Conservation (phyloP, 2,888 invertebrate genomes). For the Paralinhomoeus sp. region DNA sequence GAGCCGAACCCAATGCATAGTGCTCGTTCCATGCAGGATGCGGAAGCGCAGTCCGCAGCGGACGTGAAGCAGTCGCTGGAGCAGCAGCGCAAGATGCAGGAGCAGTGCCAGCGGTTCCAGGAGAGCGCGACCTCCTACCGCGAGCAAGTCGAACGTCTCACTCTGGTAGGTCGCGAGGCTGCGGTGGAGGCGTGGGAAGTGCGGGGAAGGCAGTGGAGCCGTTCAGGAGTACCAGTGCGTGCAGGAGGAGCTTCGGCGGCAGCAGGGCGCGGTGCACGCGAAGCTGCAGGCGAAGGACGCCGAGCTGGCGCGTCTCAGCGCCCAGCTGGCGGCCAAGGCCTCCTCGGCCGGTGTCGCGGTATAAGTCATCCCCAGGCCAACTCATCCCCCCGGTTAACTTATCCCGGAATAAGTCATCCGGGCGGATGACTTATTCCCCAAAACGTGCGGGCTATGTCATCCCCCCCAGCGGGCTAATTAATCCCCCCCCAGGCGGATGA, state of each 20-base stretch:
- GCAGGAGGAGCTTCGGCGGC: slow-evolving; percentile 35
- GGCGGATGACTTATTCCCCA: too few species aligned
- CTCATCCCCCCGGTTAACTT: too few species aligned
- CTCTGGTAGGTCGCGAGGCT: slow-evolving; percentile 2
- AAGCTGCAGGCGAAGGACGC: slow-evolving; percentile 36
- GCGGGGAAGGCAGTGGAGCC: neutral
- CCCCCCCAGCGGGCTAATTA: too few species aligned
- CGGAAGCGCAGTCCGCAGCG: slow-evolving; percentile 4
- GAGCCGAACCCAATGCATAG: neutral
- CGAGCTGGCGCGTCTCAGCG: slow-evolving; percentile 37
- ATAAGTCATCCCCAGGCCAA: too few species aligned
- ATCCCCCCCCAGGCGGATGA: too few species aligned
- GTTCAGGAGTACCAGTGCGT: slow-evolving; percentile 35
- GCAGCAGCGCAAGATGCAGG: slow-evolving; percentile 5
- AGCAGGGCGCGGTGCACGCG: slow-evolving; percentile 31
- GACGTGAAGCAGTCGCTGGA: slow-evolving; percentile 6
- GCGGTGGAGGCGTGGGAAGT: neutral
- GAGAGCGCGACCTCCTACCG: slow-evolving; percentile 4
- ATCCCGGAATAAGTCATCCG: too few species aligned
- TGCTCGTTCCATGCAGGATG: slow-evolving; percentile 1
- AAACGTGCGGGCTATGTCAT: too few species aligned
- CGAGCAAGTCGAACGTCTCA: slow-evolving; percentile 6
- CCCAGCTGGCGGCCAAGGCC: slow-evolving; percentile 28
- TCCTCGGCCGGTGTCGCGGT: too few species aligned
- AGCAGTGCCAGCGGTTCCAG: slow-evolving; percentile 6